Base-by-base conservation (phyloP, 2,888 invertebrate species). In the Tetropium fuscum region DNA sequence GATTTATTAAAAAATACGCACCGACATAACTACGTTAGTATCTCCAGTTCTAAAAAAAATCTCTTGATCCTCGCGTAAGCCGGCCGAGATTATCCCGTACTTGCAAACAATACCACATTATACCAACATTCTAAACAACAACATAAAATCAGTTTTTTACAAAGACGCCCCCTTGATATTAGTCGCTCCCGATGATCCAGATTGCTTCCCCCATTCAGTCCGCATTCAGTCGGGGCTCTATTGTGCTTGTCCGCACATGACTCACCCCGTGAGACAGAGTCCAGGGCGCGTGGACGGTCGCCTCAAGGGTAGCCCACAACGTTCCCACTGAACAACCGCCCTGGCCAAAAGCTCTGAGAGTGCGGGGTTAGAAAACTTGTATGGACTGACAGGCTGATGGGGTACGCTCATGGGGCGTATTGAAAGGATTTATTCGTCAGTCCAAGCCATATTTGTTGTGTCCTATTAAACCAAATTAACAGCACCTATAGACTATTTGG, bases 281-380 rank as follows among this genome's bases (percentile, higher is more conserved):
- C 40, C 45, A 32, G 40, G 74, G 68, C 75, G 76, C 77, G 76
- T 75, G 77, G 74, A 74, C 72, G 74, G 68, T 72, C 71, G 74
- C 77, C 73, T 74, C 70, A 69, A n/a, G 75, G 77, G 74, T 74
- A 76, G 75, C 75, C 81, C 81, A 76, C 81, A 81, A 81, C 80
- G 79, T 80, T 80, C 81, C 81, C 81, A 80, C 81, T 79, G 81
- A 81, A 76, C 81, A 80, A 81, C 81, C 81, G 76, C 80, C 74
- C 75, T 78, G 80, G 80, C 80, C 80, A 79, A 77, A 74, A 76
- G 73, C 48, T 38, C 48, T 30, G 48, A 49, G 36, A 49, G 48
- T 49, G 48, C 48, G 47, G 49, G 57, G 47, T 57, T 47, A 57
- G 43, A 41, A 47, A 57, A 57, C 57, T 57, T 49, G 57, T 57